Conservation (phyloP, 2,113 vertebrate species). For the Coregonus clupeaformis region DNA sequence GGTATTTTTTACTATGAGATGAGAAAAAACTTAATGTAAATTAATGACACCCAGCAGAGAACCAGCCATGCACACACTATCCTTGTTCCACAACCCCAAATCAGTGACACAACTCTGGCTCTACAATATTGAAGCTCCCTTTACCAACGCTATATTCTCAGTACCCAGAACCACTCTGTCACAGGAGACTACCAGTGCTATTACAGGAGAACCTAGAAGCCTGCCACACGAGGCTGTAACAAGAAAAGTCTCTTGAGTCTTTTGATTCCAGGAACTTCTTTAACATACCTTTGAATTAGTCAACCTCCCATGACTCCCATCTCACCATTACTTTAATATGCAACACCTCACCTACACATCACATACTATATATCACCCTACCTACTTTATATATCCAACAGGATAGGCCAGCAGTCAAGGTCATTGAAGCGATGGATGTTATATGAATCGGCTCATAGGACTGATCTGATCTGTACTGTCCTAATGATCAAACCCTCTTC, state of each 20-base stretch:
- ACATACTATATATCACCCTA: conserved; percentile 58
- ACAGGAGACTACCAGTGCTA: too few species aligned
- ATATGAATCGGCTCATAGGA: conserved; percentile 64
- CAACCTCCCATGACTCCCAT: conserved; percentile 30
- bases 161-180: conserved; percentile 24
- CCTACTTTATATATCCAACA: conserved; percentile 57
- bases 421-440: conserved; percentile 64
- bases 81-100: conserved; percentile 15
- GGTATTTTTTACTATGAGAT: too few species aligned
- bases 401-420: conserved; percentile 62
- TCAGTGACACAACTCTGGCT: conserved; percentile 17
- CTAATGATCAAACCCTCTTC: conserved; percentile 67
- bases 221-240: background rate
- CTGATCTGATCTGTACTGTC: conserved; percentile 63
- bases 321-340: conserved; percentile 30
- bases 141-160: conserved; percentile 25
- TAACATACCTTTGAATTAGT: conserved; percentile 52
- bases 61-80: background rate
- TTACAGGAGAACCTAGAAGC: too few species aligned
- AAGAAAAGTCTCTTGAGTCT: background rate
- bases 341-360: conserved; percentile 57
- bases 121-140: conserved; percentile 21
- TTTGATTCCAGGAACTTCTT: background rate
- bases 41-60: background rate
- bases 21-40: too few species aligned